phyloP scores from a whole-genome alignment of 1,140 invertebrate genomes.

The Microplitis mediator region DNA sequence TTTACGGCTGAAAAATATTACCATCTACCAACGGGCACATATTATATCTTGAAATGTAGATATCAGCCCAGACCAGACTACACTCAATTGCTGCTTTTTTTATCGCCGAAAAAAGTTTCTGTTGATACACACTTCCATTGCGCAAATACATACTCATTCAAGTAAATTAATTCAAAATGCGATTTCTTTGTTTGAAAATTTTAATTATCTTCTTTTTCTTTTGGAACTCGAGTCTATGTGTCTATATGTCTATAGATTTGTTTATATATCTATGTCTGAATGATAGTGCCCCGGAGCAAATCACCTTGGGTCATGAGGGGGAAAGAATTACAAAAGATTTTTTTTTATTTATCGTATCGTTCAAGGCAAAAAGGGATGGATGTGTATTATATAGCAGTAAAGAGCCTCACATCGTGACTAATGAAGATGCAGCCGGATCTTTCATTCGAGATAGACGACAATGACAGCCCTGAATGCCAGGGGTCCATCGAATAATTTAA shows the following conservation, averaged over 20 bases:
- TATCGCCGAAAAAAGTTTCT: no score
- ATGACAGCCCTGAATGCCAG: not conserved
- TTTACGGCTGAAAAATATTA: not conserved
- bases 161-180: no score
- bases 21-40: no score
- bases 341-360: slow-evolving; percentile 19
- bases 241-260: no score
- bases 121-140: no score
- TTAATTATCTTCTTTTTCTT: not conserved
- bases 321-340: slow-evolving; percentile 14
- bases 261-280: not conserved
- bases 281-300: not conserved
- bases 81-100: no score
- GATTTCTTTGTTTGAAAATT: no score
- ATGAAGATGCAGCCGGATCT: slow-evolving; percentile 24
- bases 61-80: no score
- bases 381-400: not conserved
- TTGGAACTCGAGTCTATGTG: not conserved
- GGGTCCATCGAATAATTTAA: slow-evolving; percentile 17
- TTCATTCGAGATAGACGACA: slow-evolving; percentile 9
- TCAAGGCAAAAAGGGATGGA: not conserved
- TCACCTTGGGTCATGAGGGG: slow-evolving; percentile 9
- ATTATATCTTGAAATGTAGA: no score
- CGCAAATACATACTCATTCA: no score
- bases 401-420: slow-evolving; percentile 5